Evolutionary conservation across 2,888 invertebrate genomes (phyloP), one percentile per base, ranked within the genome.

Genomic region (Coleophora flavipennella): DNA sequence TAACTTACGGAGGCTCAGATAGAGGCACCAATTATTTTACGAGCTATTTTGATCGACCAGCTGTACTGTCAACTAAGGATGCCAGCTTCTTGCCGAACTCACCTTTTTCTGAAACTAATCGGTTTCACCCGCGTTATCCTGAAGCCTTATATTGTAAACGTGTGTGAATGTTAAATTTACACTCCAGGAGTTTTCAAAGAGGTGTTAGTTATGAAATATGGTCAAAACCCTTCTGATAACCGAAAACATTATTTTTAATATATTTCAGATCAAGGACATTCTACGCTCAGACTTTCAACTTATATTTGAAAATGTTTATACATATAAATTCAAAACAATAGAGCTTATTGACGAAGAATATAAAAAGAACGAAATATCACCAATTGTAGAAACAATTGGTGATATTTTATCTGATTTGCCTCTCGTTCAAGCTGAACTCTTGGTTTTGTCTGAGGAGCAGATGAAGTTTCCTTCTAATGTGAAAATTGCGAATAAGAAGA

Each of bases 281-380:
- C 68, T 89, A 0, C 78, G 91, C 14, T 69, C 86, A 1, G 80
- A 89, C 56, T 75, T 92, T 4, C 95, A 95, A 65, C 61, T 93
- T 0, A 86, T 90, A 0, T 62, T 92, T 0, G 95, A 95, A 66
- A 95, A 94, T 59, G 63, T 86, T 1, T 85, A 87, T 38, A 79
- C 76, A 0, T 70, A 86, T 46, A 91, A 90, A 77, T 81, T 91
- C 0, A 90, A 87, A 62, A 69, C 73, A 31, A 74, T 89, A 13
- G 88, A 90, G 66, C 37, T 87, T 43, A 59, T 70, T 49, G 86
- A 86, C 36, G 75, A 78, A 14, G 84, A 86, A 33, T 86, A 87
- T 46, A 79, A 86, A 31, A 68, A 63, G 7, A 78, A 84, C 37
- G 73, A 67, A 7, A 71, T 81, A 33, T 56, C 74, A 40, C 83